Evolutionary conservation across 2,888 invertebrate species (phyloP).

Genomic region (Ariolimax columbianus): DNA sequence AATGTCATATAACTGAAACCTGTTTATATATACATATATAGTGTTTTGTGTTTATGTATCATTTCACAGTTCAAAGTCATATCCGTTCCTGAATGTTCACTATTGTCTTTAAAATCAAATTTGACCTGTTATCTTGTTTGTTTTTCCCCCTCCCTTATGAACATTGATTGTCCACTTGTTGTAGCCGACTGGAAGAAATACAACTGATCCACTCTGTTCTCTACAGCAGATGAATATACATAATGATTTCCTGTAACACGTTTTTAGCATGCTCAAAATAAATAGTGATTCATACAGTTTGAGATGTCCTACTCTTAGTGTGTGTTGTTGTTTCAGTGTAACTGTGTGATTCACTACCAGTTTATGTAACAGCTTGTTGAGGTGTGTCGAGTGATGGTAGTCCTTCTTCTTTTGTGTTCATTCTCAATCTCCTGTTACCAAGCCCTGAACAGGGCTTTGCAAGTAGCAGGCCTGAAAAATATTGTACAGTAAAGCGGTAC

Average conservation of each 20-base stretch:
- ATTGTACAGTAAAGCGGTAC: too few species aligned
- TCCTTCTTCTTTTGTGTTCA: too few species aligned
- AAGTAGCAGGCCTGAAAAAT: too few species aligned
- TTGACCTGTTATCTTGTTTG: neutral
- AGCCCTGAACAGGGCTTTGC: too few species aligned
- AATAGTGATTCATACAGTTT: slow-evolving; percentile 15
- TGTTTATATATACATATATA: slow-evolving; percentile 7
- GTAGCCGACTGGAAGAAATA: slow-evolving; percentile 2
- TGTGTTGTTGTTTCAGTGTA: neutral
- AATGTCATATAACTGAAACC: neutral
- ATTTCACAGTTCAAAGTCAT: neutral
- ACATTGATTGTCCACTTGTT: neutral
- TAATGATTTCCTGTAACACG: slow-evolving; percentile 11
- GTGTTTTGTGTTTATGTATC: neutral
- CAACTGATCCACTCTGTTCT: slow-evolving; percentile 4
- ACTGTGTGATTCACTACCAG: too few species aligned
- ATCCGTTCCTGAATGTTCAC: neutral
- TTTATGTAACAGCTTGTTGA: too few species aligned
- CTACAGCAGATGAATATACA: slow-evolving; percentile 2
- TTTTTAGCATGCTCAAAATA: slow-evolving; percentile 21
- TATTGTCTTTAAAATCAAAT: neutral
- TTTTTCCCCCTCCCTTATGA: neutral
- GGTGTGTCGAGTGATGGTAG: too few species aligned
- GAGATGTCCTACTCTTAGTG: neutral
- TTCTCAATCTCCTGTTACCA: too few species aligned